Evolutionary conservation across 2,888 invertebrate species (phyloP), one percentile per base, ranked within the genome.

Genomic region (Melanotus villosus): DNA sequence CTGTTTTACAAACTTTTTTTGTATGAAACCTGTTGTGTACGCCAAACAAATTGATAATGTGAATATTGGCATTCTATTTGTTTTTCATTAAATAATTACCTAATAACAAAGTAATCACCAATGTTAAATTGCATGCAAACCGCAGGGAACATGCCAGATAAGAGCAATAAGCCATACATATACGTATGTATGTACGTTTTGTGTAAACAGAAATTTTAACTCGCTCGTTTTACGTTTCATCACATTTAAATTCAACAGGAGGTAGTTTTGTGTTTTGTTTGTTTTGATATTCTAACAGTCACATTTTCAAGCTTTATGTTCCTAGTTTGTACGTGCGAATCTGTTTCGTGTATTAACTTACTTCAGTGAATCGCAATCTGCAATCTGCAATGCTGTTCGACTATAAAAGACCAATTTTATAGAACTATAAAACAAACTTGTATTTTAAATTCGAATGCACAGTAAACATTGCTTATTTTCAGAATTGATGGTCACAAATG

Each of bases 341-440:
- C 52, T 52, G 50, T 30, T 47, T 50, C 50, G 12, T 26, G 21
- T 50, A 50, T 50, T 50, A 52, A 32, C 52, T 52, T 30, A 26
- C 18, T 52, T 6, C 32, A n/a, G 16, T 52, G 52, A 52, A 52
- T 32, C 52, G 52, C 26, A 52, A 52, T 52, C 30, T 32, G 52
- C 26, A 52, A 52, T 52, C 30, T 52, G 52, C n/a, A 52, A 32
- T 52, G 34, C 16, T 26, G 32, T n/a, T 7, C 1, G 32, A 56
- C 38, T 38, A 34, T 56, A 56, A 56, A 56, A 56, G 38, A 12
- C 34, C 56, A 56, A 38, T 56, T 56, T 56, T 56, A 56, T 38
- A 38, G 56, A 10, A 21, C 36, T 23, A 38, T 38, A 56, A 38
- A 56, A 56, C 38, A 56, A 36, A 21, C 38, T 36, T 14, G 21